phyloP scores from a whole-genome alignment of 1,140 invertebrate species.

The Latrodectus geometricus region DNA sequence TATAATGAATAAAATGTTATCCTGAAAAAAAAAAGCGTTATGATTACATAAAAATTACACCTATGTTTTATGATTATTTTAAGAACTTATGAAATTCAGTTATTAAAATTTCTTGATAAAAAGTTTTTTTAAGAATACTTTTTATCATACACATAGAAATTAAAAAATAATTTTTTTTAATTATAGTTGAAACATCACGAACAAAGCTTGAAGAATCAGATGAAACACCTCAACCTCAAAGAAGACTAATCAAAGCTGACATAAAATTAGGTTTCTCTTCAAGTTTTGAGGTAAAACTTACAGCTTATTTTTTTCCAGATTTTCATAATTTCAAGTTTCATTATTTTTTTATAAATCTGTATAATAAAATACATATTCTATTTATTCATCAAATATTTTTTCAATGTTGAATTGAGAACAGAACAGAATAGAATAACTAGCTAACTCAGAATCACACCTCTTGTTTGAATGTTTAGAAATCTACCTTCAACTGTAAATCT shows the following conservation, averaged over 20 bases:
- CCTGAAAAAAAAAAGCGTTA: too few species aligned
- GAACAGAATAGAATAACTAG: too few species aligned
- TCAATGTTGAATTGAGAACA: too few species aligned
- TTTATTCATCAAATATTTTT: not conserved
- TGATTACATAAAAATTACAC: not conserved
- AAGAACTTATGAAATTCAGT: too few species aligned
- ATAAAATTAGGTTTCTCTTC: slow-evolving; percentile 66
- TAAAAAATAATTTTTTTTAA: too few species aligned
- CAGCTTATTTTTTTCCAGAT: not conserved
- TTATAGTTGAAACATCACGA: slow-evolving; percentile 68
- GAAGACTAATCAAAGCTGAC: slow-evolving; percentile 72
- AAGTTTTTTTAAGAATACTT: too few species aligned
- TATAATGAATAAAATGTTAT: too few species aligned
- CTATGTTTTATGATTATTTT: slow-evolving; percentile 12
- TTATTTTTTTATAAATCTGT: not conserved
- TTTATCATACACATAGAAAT: too few species aligned
- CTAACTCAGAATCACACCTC: too few species aligned
- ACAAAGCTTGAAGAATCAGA: slow-evolving; percentile 67
- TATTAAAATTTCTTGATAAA: too few species aligned
- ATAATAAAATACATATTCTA: not conserved
- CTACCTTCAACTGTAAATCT: too few species aligned
- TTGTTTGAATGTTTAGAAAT: too few species aligned
- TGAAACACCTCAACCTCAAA: slow-evolving; percentile 67
- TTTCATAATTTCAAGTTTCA: not conserved
- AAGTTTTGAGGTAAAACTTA: slow-evolving; percentile 63